Percentiles rank a stretch among this genome's conserved stretches.
Evolutionary conservation across 2,797 vertebrate genomes (phyloP).

Genomic region (Clarias platycephalus): DNA sequence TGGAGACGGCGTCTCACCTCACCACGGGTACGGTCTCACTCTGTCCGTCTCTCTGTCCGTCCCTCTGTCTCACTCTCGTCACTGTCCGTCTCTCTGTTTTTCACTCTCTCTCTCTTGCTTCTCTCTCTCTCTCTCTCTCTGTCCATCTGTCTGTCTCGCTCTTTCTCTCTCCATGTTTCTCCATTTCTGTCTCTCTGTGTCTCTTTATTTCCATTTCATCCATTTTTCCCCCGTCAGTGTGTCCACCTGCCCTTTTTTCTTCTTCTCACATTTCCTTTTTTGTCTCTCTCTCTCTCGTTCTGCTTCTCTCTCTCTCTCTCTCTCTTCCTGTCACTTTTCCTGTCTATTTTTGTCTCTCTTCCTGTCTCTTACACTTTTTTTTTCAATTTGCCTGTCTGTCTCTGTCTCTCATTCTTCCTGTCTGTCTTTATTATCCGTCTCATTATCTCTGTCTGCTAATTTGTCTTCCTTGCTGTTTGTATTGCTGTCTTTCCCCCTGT

Average conservation of each 20-base stretch:
- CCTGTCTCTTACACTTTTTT: no score
- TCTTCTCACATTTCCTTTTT: no score
- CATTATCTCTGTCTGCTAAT: no score
- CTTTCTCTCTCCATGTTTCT: background rate
- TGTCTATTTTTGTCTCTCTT: no score
- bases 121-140: background rate
- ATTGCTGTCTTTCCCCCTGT: no score
- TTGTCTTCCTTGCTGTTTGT: no score
- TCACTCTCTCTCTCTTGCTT: background rate
- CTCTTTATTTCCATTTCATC: background rate
- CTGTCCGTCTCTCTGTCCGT: fast-evolving
- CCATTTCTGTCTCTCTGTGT: background rate
- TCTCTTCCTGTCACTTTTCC: no score
- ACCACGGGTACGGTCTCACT: background rate
- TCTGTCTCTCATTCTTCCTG: no score
- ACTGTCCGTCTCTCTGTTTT: background rate
- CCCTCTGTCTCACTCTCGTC: background rate
- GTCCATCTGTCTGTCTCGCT: background rate
- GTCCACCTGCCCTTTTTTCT: no score
- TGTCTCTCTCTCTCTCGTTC: background rate
- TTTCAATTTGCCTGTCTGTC: no score
- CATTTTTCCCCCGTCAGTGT: no score
- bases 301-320: background rate
- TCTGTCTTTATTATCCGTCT: no score
- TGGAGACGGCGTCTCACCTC: background rate